phyloP scores from a whole-genome alignment of 2,797 vertebrate species.

The Enteromius treurensis region DNA sequence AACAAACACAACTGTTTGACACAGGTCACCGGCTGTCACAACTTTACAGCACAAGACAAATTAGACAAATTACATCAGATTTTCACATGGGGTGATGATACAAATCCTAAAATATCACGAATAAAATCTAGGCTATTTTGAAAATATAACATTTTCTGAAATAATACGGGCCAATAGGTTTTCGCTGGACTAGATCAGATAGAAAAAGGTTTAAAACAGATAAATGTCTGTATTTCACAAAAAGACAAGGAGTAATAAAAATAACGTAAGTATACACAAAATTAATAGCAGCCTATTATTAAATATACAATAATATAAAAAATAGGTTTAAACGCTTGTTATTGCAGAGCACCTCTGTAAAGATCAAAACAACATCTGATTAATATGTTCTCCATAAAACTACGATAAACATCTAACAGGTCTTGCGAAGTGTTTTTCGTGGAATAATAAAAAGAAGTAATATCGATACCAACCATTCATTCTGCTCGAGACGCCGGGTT shows the following conservation, averaged over 20 bases:
- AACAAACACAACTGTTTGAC: conserved; percentile 19
- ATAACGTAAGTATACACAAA: background rate
- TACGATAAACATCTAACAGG: conserved; percentile 5
- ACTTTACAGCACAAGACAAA: conserved; percentile 14
- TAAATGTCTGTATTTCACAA: background rate
- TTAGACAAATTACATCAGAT: background rate
- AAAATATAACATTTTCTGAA: background rate
- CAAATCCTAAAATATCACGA: background rate
- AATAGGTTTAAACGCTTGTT: background rate
- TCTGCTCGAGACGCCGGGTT: conserved; percentile 35
- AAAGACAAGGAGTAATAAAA: background rate
- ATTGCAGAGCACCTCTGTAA: background rate
- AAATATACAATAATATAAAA: background rate
- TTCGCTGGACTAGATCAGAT: conserved; percentile 67
- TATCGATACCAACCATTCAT: conserved; percentile 54
- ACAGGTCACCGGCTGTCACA: conserved; percentile 34
- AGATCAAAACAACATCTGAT: background rate
- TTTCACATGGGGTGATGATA: background rate
- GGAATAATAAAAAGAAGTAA: conserved; percentile 20
- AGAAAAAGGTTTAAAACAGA: background rate
- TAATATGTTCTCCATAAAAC: background rate
- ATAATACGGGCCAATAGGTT: conserved; percentile 81
- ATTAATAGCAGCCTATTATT: background rate
- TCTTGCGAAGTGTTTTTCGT: conserved; percentile 16
- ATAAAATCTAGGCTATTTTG: background rate